A percentile compares a stretch with the other conserved stretches of the same genome.
These are phyloP conservation scores for Platalea minor DNA, from an alignment of 2,797 vertebrate genomes.

Conservation along the genomic window DNA sequence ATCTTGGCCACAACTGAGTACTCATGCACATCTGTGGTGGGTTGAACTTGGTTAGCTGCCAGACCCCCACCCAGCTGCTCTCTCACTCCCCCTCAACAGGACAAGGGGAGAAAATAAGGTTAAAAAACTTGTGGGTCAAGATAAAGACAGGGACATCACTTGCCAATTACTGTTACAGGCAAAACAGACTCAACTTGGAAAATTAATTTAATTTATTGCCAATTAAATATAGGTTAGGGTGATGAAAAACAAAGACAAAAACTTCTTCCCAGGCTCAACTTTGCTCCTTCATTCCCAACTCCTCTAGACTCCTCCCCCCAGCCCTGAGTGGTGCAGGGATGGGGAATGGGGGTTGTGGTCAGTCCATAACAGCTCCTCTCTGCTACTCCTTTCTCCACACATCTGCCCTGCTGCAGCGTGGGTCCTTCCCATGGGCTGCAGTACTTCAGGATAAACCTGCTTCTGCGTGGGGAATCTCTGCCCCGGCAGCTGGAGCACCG, in stretches of 20 bases:
- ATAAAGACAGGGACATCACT: background rate
- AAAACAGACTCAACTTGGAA: background rate
- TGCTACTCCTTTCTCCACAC: background rate
- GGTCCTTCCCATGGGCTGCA: background rate
- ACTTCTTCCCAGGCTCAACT: background rate
- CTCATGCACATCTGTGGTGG: background rate
- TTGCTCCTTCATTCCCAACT: background rate
- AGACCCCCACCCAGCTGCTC: background rate
- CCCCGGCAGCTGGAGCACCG: rapidly evolving
- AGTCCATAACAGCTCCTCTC: background rate
- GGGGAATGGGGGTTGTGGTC: background rate
- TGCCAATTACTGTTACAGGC: background rate
- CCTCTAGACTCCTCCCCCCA: background rate
- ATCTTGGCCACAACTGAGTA: background rate
- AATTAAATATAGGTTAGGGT: background rate
- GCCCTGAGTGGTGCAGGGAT: rapidly evolving
- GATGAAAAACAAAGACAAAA: background rate
- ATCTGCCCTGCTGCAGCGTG: rapidly evolving
- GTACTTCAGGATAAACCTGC: background rate
- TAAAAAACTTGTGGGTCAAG: background rate
- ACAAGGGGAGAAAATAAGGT: background rate
- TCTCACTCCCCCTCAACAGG: background rate
- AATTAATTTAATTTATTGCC: background rate
- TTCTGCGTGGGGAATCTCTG: background rate
- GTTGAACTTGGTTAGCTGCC: background rate